These are phyloP conservation scores for Oplegnathus fasciatus DNA, from an alignment of 2,113 vertebrate genomes.

Conservation along the genomic window DNA sequence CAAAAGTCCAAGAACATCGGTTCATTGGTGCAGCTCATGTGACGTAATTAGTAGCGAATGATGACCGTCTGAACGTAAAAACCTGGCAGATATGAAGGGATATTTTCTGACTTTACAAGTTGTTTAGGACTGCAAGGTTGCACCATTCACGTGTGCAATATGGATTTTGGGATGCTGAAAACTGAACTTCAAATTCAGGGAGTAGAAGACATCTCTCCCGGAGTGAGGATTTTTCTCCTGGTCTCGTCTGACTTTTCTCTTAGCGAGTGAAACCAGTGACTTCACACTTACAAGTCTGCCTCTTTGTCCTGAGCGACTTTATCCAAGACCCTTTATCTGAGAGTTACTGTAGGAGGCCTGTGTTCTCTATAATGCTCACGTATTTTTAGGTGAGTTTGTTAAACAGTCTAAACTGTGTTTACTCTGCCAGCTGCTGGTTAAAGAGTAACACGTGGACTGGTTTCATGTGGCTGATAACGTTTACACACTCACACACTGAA, in stretches of 20 bases:
- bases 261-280: background rate
- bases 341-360: background rate
- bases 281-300: background rate
- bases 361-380: background rate
- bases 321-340: background rate
- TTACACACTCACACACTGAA: background rate
- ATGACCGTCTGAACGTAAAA: background rate
- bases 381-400: background rate
- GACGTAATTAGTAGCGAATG: no score
- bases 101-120: background rate
- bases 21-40: background rate
- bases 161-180: no score
- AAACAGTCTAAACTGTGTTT: constrained; percentile 49
- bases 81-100: background rate
- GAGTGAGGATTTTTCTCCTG: no score
- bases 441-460: constrained; percentile 22
- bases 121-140: background rate
- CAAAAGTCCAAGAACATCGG: background rate
- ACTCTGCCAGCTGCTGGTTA: constrained; percentile 44
- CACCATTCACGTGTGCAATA: no score
- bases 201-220: no score
- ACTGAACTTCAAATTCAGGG: no score
- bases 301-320: background rate
- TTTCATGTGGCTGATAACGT: background rate
- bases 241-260: no score